phyloP scores from a whole-genome alignment of 2,888 invertebrate genomes.

The Octonoba sinensis region DNA sequence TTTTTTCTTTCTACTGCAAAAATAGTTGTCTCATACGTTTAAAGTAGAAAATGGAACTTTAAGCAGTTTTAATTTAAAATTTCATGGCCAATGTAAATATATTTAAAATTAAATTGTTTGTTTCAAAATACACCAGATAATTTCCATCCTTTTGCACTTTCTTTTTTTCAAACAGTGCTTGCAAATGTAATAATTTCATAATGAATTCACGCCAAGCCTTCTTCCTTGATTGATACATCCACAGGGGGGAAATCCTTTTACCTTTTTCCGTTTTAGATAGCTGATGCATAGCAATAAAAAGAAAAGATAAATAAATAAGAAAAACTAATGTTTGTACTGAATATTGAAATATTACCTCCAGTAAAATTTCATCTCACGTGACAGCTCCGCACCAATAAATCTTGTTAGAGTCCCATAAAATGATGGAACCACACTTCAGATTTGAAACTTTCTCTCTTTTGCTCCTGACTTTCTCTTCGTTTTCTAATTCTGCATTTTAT shows the following conservation, averaged over 20 bases:
- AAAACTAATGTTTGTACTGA: slow-evolving; percentile 24
- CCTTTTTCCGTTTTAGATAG: not conserved
- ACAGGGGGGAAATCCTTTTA: not conserved
- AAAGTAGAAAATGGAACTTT: too few relatives aligned
- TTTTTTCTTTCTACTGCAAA: too few relatives aligned
- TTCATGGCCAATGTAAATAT: too few relatives aligned
- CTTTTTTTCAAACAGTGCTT: too few relatives aligned
- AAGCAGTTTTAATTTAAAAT: too few relatives aligned
- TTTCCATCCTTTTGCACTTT: too few relatives aligned
- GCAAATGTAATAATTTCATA: too few relatives aligned
- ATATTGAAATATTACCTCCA: slow-evolving; percentile 57
- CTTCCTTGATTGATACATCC: too few relatives aligned
- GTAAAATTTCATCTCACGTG: slow-evolving; percentile 49
- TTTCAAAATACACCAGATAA: too few relatives aligned
- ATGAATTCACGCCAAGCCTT: too few relatives aligned
- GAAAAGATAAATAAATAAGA: slow-evolving; percentile 1
- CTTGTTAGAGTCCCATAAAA: slow-evolving; percentile 47
- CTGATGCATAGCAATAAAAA: not conserved
- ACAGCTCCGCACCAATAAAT: slow-evolving; percentile 49
- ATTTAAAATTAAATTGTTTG: too few relatives aligned
- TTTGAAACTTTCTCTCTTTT: slow-evolving; percentile 7
- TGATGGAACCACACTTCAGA: slow-evolving; percentile 37
- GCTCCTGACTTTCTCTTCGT: not conserved
- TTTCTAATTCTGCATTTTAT: slow-evolving; percentile 1
- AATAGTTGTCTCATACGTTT: too few relatives aligned